Evolutionary conservation across 2,888 invertebrate species (phyloP).

Genomic region (Scelioninae gen. 2): DNA sequence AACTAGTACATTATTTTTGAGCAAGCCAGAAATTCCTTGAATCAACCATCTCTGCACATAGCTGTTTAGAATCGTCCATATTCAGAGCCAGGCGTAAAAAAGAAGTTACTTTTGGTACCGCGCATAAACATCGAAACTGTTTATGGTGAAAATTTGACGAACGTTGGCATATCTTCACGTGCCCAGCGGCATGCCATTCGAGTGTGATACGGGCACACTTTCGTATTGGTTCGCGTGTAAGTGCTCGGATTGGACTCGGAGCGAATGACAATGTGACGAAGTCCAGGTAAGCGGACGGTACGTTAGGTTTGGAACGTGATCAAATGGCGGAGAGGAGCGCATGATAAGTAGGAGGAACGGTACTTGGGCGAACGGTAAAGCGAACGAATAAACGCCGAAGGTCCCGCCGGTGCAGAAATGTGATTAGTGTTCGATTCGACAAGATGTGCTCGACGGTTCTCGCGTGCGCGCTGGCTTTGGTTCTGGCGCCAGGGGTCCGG

Average conservation of each 20-base stretch:
- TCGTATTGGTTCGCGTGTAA: conserved; percentile 8
- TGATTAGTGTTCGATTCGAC: conserved; percentile 55
- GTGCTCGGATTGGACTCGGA: conserved; percentile 30
- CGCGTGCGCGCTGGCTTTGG: conserved; percentile 21
- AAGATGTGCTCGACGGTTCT: conserved; percentile 40
- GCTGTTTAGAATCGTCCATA: too few relatives aligned
- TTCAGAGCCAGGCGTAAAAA: too few relatives aligned
- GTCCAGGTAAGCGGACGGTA: conserved; percentile 41
- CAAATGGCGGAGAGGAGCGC: conserved; percentile 56
- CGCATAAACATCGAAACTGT: too few relatives aligned
- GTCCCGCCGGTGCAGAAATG: conserved; percentile 45
- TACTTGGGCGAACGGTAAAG: conserved; percentile 58
- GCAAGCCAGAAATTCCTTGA: too few relatives aligned
- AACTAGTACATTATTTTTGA: too few relatives aligned
- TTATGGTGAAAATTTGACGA: too few relatives aligned
- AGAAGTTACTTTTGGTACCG: too few relatives aligned
- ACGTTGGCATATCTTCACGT: too few relatives aligned
- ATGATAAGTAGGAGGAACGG: conserved; percentile 61
- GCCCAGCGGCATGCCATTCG: too few relatives aligned
- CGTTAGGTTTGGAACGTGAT: conserved; percentile 60
- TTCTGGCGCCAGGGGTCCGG: conserved; percentile 4
- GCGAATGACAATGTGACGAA: conserved; percentile 50
- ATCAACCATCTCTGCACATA: too few relatives aligned
- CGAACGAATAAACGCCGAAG: conserved; percentile 53
- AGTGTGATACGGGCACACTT: too few relatives aligned